Conservation (phyloP, 2,113 vertebrate species). For the Phaethon lepturus region DNA sequence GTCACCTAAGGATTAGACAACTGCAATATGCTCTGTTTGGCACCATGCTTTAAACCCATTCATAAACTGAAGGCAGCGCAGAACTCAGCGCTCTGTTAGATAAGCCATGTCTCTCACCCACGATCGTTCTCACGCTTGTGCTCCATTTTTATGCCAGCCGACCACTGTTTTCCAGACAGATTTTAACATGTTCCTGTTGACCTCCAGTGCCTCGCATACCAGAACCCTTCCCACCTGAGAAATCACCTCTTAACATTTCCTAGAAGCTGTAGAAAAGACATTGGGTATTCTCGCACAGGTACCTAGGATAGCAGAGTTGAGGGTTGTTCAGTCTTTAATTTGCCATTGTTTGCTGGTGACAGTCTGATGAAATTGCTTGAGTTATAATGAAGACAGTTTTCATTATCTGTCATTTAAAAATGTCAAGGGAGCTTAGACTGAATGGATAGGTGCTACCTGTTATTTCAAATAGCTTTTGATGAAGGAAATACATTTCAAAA, state of each 20-base stretch:
- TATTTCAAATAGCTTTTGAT: constrained; percentile 56
- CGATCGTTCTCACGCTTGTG: neutral
- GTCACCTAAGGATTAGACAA: constrained; percentile 62
- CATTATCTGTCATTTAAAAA: constrained; percentile 65
- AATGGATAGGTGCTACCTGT: constrained; percentile 63
- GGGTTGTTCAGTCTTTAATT: constrained; percentile 44
- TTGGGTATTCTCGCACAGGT: neutral
- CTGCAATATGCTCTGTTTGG: constrained; percentile 62
- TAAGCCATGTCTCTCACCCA: constrained; percentile 17
- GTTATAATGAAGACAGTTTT: constrained; percentile 68
- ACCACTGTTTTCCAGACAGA: constrained; percentile 9
- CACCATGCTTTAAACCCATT: constrained; percentile 49
- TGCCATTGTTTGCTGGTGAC: constrained; percentile 66
- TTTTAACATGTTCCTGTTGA: constrained; percentile 17
- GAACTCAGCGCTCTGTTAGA: constrained; percentile 15
- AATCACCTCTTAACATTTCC: neutral
- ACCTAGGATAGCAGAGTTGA: neutral
- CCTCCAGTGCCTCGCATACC: neutral
- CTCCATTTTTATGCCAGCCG: neutral
- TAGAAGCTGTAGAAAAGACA: neutral
- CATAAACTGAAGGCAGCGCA: constrained; percentile 46
- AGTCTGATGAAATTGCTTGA: constrained; percentile 57
- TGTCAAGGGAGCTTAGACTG: constrained; percentile 50
- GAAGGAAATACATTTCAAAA: constrained; percentile 56
- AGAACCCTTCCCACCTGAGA: neutral